phyloP scores from a whole-genome alignment of 2,113 vertebrate species.

The Coptodon bakossiorum region DNA sequence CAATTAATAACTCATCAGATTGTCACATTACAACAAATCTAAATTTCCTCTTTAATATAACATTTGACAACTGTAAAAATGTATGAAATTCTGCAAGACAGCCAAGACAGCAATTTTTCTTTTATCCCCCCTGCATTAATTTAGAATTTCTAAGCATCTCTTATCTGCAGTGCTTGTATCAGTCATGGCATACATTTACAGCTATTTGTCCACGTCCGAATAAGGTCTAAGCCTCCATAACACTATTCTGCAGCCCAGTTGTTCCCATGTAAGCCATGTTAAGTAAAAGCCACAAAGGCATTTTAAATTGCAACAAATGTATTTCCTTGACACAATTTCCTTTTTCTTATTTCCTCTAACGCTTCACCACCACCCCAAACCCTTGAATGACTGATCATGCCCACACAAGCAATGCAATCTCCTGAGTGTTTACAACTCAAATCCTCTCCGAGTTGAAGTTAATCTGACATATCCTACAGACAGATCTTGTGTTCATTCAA shows the following conservation, averaged over 20 bases:
- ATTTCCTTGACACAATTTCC: conserved; percentile 42
- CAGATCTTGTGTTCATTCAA: conserved; percentile 59
- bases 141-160: conserved; percentile 7
- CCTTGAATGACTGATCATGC: conserved; percentile 65
- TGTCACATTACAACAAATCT: conserved; percentile 5
- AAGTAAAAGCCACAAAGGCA: conserved; percentile 43
- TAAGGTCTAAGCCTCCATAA: conserved; percentile 61
- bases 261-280: conserved; percentile 28
- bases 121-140: background rate
- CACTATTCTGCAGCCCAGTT: conserved; percentile 3
- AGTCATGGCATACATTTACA: conserved; percentile 43
- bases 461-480: conserved; percentile 69
- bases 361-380: background rate
- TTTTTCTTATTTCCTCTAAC: conserved; percentile 4
- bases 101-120: background rate
- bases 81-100: background rate
- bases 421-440: conserved; percentile 59
- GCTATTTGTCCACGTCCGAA: conserved; percentile 51
- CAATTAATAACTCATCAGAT: conserved; percentile 27
- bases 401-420: conserved; percentile 54
- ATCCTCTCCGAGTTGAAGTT: conserved; percentile 66
- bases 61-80: conserved; percentile 12
- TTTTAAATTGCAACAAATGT: conserved; percentile 60
- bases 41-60: background rate
- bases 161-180: conserved; percentile 13